A percentile compares a stretch with the other conserved stretches of the same genome.
phyloP scores from a whole-genome alignment of 2,113 vertebrate species.

The human (Homo sapiens) region GRCh38 chr3:133641501-133642000 shows the following conservation, averaged over 20 bases:
- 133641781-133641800: background rate
- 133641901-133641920: background rate
- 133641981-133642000: background rate
- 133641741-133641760: background rate
- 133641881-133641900: background rate
- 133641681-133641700: background rate
- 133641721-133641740: background rate
- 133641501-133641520: too few species aligned
- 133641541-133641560: too few species aligned
- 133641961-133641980: background rate
- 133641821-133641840: slow-evolving; percentile 22
- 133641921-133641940: background rate
- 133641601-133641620: too few species aligned
- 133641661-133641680: background rate
- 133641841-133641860: background rate
- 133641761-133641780: background rate
- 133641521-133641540: too few species aligned
- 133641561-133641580: too few species aligned
- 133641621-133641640: too few species aligned
- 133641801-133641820: background rate
- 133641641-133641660: background rate
- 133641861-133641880: background rate
- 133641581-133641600: too few species aligned
- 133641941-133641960: background rate
- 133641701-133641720: background rate